A percentile compares a stretch with the other conserved stretches of the same genome.
These are phyloP conservation scores for Mesocricetus auratus DNA, from an alignment of 2,113 vertebrate genomes.

Conservation along the genomic window DNA sequence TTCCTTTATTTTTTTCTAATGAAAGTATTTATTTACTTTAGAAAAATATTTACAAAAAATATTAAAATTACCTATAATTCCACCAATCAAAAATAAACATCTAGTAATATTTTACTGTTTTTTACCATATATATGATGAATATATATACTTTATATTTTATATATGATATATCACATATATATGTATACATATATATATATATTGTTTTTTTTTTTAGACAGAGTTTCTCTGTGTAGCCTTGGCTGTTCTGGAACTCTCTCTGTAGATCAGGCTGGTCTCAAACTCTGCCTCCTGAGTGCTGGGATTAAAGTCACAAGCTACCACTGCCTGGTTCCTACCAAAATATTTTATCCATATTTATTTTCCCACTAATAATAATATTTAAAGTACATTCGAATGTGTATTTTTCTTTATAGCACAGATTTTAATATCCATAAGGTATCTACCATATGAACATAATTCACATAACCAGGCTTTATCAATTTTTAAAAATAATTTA, in stretches of 20 bases:
- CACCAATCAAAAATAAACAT: not conserved
- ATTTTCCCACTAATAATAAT: slow-evolving; percentile 6
- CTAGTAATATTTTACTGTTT: slow-evolving; percentile 33
- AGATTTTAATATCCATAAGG: slow-evolving; percentile 35
- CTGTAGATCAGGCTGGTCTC: no score
- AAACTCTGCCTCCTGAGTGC: no score
- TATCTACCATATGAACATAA: not conserved
- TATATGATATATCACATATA: no score
- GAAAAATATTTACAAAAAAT: slow-evolving; percentile 48
- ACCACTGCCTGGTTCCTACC: not conserved
- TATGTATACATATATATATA: no score
- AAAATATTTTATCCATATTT: not conserved
- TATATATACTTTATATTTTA: no score
- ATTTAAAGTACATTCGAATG: not conserved
- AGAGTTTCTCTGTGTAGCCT: no score
- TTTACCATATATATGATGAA: no score
- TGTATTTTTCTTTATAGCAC: not conserved
- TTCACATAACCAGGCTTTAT: slow-evolving; percentile 19
- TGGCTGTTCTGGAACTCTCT: no score
- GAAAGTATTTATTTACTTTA: slow-evolving; percentile 5
- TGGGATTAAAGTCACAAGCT: no score
- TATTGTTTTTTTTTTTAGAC: no score
- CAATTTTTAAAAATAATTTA: no score
- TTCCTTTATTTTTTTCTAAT: not conserved
- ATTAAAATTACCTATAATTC: slow-evolving; percentile 46